phyloP scores from a whole-genome alignment of 2,797 vertebrate genomes.

The Acanthopagrus latus region DNA sequence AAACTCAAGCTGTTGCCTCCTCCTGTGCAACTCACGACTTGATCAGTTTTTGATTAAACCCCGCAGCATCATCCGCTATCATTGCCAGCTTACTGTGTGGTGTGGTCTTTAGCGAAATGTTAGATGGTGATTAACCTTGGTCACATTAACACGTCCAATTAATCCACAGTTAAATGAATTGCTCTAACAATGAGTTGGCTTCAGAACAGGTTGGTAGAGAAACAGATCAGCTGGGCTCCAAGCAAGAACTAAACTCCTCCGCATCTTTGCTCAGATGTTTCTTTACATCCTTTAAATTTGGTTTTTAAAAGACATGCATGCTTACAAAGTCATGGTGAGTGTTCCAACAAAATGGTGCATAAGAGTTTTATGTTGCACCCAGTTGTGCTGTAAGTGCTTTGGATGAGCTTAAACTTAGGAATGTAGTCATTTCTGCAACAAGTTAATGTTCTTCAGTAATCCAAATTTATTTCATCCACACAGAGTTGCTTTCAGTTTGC shows the following conservation, averaged over 20 bases:
- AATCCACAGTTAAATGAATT: constrained; percentile 37
- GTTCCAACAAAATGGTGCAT: constrained; percentile 59
- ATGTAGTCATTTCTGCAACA: constrained; percentile 21
- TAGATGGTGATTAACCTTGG: constrained; percentile 28
- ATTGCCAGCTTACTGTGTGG: constrained; percentile 11
- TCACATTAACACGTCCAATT: constrained; percentile 23
- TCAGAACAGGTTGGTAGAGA: constrained; percentile 11
- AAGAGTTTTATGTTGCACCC: constrained; percentile 45
- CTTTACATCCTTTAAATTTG: constrained; percentile 26
- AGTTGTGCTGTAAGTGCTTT: constrained; percentile 45
- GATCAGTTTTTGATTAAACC: constrained; percentile 55
- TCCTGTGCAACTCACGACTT: constrained; percentile 31
- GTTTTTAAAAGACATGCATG: neutral
- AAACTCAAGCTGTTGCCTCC: constrained; percentile 69
- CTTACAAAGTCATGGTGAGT: constrained; percentile 34
- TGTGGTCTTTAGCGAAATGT: constrained; percentile 32
- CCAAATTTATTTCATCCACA: constrained; percentile 31
- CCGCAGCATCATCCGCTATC: constrained; percentile 46
- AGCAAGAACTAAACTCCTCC: constrained; percentile 10
- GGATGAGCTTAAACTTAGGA: constrained; percentile 42
- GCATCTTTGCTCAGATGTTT: constrained; percentile 8
- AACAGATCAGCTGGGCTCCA: constrained; percentile 5
- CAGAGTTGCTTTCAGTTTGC: constrained; percentile 28
- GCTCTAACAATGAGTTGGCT: constrained; percentile 30
- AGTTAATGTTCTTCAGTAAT: constrained; percentile 45